Evolutionary conservation across 2,888 invertebrate genomes (phyloP), one percentile per base, ranked within the genome.

Genomic region (Eilema griseolum): DNA sequence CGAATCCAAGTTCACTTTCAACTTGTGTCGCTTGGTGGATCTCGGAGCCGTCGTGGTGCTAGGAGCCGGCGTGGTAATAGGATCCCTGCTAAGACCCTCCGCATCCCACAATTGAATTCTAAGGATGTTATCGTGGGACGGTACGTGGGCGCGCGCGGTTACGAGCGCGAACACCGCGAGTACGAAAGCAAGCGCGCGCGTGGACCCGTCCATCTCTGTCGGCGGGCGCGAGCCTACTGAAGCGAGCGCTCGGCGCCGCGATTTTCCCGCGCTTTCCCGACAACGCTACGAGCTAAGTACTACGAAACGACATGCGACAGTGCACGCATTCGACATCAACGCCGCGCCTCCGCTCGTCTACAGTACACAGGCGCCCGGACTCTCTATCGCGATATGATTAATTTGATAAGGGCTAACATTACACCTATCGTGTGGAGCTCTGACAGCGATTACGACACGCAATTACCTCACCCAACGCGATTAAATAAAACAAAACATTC

Each of bases 201-300:
- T 81, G 82, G 85, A 84, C 73, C 76, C 93, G 89, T 89, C 92
- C 95, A 95, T 95, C 81, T 90, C 91, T 89, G 82, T 83, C 89
- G 92, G 89, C 91, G 89, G 91, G 77, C 91, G 94, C 92, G 91
- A 91, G 92, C 92, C 91, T 90, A 95, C 95, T 95, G 92, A 91
- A 87, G 81, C 82, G 79, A 83, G 80, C 78, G 78, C 80, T 74
- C 77, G 84, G 73, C 83, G 85, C 72, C 79, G 81, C 85, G 82
- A 80, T 90, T 94, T 94, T 95, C 94, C 93, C 95, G 95, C 95
- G 94, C 91, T 95, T 95, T 94, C 88, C 93, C 94, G 93, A 93
- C 93, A 94, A 90, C 90, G 89, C 86, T 87, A 88, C 89, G 87
- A 78, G 74, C 67, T 67, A 72, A 81, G 81, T 80, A 79, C 83